A percentile compares a stretch with the other conserved stretches of the same genome.
These are phyloP conservation scores for Arbacia lixula DNA, from an alignment of 53 echinoderm and acorn worm genomes.

Conservation along the genomic window DNA sequence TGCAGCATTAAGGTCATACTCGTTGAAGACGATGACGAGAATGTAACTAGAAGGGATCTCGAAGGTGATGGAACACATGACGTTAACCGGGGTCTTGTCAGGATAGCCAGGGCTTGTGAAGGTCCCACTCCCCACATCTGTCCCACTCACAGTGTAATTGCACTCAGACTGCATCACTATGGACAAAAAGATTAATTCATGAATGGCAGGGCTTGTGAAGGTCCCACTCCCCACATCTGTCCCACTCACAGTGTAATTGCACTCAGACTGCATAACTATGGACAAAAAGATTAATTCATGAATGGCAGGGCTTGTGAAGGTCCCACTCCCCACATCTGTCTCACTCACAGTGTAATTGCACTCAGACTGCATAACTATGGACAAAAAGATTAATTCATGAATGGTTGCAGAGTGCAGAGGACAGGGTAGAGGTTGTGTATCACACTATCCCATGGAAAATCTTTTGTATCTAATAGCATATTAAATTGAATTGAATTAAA, in stretches of 20 bases:
- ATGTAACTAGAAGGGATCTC: not conserved
- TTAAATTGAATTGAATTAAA: too few species aligned
- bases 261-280: not conserved
- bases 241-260: conserved; percentile 14
- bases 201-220: conserved; percentile 2
- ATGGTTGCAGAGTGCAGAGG: too few species aligned
- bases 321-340: not conserved
- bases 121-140: not conserved
- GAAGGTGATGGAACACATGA: not conserved
- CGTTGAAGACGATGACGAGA: not conserved
- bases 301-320: not conserved
- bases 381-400: conserved; percentile 1
- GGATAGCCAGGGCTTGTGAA: conserved; percentile 13
- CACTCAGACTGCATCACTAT: not conserved
- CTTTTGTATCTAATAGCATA: too few species aligned
- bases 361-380: not conserved
- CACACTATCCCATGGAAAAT: too few species aligned
- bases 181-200: not conserved
- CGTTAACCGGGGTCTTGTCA: not conserved
- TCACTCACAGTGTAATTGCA: conserved; percentile 17
- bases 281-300: conserved; percentile 1
- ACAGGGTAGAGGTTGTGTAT: too few species aligned
- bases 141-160: conserved; percentile 7
- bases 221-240: not conserved
- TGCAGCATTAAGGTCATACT: not conserved